Evolutionary conservation across 53 echinoderm and acorn worm genomes (phyloP).

Genomic region (Henricia sp.): DNA sequence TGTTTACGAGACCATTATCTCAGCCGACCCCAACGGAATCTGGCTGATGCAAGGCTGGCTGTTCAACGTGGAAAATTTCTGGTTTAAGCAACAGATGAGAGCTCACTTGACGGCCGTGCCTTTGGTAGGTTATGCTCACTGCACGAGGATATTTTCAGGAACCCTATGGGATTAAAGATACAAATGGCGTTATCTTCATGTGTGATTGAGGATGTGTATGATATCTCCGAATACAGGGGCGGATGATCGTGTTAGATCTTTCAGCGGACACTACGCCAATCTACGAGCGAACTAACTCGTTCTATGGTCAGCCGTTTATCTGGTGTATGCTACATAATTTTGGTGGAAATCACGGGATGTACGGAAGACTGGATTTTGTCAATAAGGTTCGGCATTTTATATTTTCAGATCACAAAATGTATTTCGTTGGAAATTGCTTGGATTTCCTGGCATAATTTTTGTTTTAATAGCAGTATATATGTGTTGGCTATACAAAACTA

Average conservation of each 20-base stretch:
- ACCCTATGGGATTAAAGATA: not conserved
- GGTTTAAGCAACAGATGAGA: conserved; percentile 74
- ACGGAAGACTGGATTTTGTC: conserved; percentile 42
- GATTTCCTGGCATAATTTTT: too few relatives aligned
- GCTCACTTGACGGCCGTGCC: conserved; percentile 84
- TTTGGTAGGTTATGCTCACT: conserved; percentile 48
- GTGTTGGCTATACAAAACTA: too few relatives aligned
- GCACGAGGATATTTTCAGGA: not conserved
- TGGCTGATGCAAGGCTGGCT: conserved; percentile 99
- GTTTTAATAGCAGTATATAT: too few relatives aligned
- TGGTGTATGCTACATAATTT: conserved; percentile 99
- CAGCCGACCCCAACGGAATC: conserved; percentile 75
- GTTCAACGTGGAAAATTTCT: conserved; percentile 66
- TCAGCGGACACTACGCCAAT: conserved; percentile 63
- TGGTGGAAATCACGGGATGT: conserved; percentile 92
- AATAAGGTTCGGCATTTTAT: conserved; percentile 2
- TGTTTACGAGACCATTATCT: conserved; percentile 74
- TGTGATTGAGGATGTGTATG: not conserved
- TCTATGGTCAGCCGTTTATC: conserved; percentile 95
- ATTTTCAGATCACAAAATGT: not conserved
- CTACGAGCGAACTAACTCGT: conserved; percentile 73
- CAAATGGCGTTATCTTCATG: not conserved
- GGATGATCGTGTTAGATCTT: conserved; percentile 84
- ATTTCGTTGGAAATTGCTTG: not conserved
- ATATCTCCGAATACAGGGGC: conserved; percentile 66